phyloP scores from a whole-genome alignment of 2,113 vertebrate species.

The Tyrannus savana region DNA sequence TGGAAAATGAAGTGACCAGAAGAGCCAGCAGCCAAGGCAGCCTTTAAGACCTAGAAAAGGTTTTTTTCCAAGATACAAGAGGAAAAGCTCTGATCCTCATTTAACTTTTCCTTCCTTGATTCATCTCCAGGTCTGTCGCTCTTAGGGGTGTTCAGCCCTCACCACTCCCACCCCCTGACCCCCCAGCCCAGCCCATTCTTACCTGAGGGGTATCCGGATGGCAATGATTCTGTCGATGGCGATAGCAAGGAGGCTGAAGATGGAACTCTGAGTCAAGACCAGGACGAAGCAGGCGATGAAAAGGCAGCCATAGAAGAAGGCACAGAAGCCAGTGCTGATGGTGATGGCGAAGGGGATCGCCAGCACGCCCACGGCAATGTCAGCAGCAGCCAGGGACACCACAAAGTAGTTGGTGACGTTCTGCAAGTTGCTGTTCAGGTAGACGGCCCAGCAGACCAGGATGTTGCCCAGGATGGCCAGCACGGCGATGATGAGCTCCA shows the following conservation, averaged over 20 bases:
- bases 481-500: conserved; percentile 90
- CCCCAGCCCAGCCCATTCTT: neutral
- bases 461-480: conserved; percentile 93
- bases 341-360: conserved; percentile 93
- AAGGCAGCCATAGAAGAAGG: conserved; percentile 93
- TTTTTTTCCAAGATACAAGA: neutral
- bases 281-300: conserved; percentile 96
- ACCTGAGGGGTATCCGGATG: conserved; percentile 94
- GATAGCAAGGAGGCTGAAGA: conserved; percentile 96
- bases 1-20: neutral
- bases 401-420: conserved; percentile 97
- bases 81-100: neutral
- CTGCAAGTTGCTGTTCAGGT: conserved; percentile 93
- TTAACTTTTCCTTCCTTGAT: neutral
- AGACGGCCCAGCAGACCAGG: conserved; percentile 96
- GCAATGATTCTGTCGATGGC: conserved; percentile 95
- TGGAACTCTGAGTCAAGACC: conserved; percentile 95
- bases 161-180: fast-evolving
- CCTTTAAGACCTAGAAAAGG: neutral
- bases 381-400: conserved; percentile 92
- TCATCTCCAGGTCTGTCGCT: neutral
- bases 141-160: neutral
- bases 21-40: neutral
- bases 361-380: conserved; percentile 93
- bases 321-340: conserved; percentile 95